Percentiles rank a stretch among this genome's conserved stretches.
These are phyloP conservation scores for Anguilla megastoma DNA, from an alignment of 2,797 vertebrate species.

Conservation along the genomic window DNA sequence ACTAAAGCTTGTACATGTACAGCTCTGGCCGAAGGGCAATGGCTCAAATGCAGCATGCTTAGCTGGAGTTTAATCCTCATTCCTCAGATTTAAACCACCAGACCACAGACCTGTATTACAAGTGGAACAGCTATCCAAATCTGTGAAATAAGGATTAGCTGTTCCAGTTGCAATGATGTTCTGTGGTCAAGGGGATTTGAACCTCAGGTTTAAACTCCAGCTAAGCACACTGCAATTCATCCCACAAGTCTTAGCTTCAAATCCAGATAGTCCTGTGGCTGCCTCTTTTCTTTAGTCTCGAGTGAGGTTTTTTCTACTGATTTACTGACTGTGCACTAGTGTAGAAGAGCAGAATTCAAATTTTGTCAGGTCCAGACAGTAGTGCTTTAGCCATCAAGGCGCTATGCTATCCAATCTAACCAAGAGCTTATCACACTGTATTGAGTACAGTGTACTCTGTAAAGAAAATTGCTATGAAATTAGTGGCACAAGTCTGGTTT, in stretches of 20 bases:
- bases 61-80: not conserved
- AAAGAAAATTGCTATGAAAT: not conserved
- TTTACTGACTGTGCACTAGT: not conserved
- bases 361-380: too few species aligned
- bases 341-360: too few species aligned
- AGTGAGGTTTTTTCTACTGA: not conserved
- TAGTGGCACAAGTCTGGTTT: not conserved
- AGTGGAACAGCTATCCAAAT: not conserved
- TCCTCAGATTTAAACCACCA: not conserved
- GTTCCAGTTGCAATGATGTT: not conserved
- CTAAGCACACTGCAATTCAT: not conserved
- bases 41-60: not conserved
- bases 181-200: not conserved
- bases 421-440: not conserved
- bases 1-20: not conserved
- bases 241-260: not conserved
- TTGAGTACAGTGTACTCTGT: not conserved
- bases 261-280: not conserved
- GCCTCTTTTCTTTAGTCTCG: not conserved
- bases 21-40: not conserved
- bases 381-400: not conserved
- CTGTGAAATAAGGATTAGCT: not conserved
- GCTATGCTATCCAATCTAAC: not conserved
- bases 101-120: not conserved
- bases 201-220: too few species aligned